Conservation (phyloP, 2,888 invertebrate species). For the Metacarcinus magister region DNA sequence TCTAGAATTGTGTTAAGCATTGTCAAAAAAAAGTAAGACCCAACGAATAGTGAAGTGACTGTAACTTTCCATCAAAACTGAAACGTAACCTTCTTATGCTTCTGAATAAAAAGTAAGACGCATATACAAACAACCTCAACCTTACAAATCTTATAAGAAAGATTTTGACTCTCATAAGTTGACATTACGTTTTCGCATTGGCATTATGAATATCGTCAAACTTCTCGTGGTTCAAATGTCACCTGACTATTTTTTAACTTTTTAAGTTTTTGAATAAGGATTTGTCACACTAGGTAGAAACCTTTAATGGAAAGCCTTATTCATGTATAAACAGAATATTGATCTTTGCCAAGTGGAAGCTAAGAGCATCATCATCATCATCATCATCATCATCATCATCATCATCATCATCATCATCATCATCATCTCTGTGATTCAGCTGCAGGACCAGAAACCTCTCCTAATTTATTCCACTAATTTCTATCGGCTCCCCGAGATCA, state of each 20-base stretch:
- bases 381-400: too few relatives aligned
- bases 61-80: not conserved
- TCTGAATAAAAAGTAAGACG: constrained; percentile 26
- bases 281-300: not conserved
- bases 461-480: too few relatives aligned
- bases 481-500: too few relatives aligned
- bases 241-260: not conserved
- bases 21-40: not conserved
- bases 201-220: not conserved
- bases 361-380: too few relatives aligned
- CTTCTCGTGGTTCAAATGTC: not conserved
- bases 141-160: not conserved
- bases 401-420: too few relatives aligned
- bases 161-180: not conserved
- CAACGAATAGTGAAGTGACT: not conserved
- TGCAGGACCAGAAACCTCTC: too few relatives aligned
- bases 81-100: not conserved
- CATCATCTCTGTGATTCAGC: too few relatives aligned
- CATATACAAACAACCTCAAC: not conserved
- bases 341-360: too few relatives aligned
- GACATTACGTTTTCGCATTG: not conserved
- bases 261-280: not conserved
- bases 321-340: not conserved
- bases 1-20: not conserved
- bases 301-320: not conserved